These are phyloP conservation scores for Aythya baeri DNA, from an alignment of 2,113 vertebrate species.

Conservation along the genomic window DNA sequence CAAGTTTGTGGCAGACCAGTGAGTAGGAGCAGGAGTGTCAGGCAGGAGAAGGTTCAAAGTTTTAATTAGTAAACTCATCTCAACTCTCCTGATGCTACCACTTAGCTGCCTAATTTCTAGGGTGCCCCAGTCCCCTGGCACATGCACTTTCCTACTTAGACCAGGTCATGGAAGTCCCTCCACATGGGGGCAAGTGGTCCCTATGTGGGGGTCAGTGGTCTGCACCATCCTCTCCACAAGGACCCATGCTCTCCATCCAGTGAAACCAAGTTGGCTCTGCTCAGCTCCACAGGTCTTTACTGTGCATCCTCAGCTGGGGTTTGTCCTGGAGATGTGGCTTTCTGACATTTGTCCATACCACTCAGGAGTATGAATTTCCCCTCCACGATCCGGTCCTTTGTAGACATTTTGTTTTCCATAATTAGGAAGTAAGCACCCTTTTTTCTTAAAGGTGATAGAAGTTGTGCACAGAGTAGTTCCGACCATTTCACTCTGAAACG, in stretches of 20 bases:
- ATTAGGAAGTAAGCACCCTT: background rate
- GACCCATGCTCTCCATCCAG: background rate
- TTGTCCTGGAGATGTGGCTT: background rate
- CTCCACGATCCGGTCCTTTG: background rate
- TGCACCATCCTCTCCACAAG: background rate
- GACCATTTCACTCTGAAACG: background rate
- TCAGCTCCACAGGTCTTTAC: background rate
- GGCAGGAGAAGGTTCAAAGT: background rate
- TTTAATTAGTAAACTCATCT: background rate
- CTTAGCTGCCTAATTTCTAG: background rate
- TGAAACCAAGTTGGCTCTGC: background rate
- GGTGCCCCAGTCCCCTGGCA: background rate
- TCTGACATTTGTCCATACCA: background rate
- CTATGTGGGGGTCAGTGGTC: background rate
- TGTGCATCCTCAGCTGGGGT: background rate
- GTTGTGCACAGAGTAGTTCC: background rate
- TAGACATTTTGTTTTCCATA: background rate
- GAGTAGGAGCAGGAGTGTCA: background rate
- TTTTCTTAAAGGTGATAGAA: background rate
- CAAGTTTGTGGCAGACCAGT: background rate
- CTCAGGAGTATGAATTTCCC: background rate
- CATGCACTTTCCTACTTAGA: background rate
- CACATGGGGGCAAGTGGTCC: rapidly evolving
- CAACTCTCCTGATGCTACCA: background rate
- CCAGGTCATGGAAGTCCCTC: background rate